Evolutionary conservation across 1,140 invertebrate species (phyloP), one percentile per base, ranked within the genome.

Genomic region (Papilio dardanus): DNA sequence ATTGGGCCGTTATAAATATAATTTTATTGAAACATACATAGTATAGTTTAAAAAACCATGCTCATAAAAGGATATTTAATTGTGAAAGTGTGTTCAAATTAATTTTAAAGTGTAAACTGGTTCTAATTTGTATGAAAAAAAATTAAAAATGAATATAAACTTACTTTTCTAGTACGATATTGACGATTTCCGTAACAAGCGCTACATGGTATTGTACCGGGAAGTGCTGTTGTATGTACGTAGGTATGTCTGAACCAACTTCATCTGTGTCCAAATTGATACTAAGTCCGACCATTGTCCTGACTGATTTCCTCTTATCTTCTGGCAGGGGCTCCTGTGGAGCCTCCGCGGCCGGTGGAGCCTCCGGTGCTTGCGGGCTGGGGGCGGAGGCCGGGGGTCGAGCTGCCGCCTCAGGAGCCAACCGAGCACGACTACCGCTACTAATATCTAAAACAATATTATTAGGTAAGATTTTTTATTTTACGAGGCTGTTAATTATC

Each of bases 111-210:
- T n/a, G n/a, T n/a, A n/a, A n/a, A n/a, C n/a, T n/a, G n/a, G n/a
- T n/a, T n/a, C n/a, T n/a, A n/a, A n/a, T 31, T 65, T 54, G 4
- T 37, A 7, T 37, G 33, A 3, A 33, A 3, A 33, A 33, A 33
- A 3, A 33, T 3, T 33, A 3, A 10, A 62, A 28, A 8, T 65
- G 28, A 37, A 35, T 4, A 40, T 37, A 8, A 28, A 78, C 81
- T 85, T 79, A 93, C 90, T 86, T 91, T 69, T 93, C 90, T 7
- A 91, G 67, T 16, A 81, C 84, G 69, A 89, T 73, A 78, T 90
- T 89, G 19, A 90, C 68, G 76, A 92, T 89, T 81, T 92, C 90
- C 7, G 83, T 85, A n/a, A 93, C 78, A 31, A 90, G 80, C 19
- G 82, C 86, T 21, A 87, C 85, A 73, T 92, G 88, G 21, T 88